Evolutionary conservation across 2,113 vertebrate species (phyloP).

Genomic region (Condylura cristata): DNA sequence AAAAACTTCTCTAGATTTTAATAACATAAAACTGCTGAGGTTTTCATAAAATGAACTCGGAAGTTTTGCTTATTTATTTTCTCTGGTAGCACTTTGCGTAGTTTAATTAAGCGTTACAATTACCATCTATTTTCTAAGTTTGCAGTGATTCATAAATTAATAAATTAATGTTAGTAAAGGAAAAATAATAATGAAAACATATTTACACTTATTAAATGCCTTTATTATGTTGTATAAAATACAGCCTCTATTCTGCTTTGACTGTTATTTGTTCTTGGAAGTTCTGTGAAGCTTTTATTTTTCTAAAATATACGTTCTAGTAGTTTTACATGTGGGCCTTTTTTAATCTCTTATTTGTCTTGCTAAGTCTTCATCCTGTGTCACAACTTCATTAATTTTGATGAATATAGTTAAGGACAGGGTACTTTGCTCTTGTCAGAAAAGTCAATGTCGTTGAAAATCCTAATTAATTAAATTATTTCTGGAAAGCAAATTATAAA

Average conservation of each 20-base stretch:
- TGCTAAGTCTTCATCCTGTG: neutral
- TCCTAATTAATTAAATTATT: neutral
- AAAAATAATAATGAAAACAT: constrained; percentile 66
- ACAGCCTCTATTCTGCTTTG: neutral
- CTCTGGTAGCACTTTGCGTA: constrained; percentile 59
- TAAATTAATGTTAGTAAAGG: constrained; percentile 67
- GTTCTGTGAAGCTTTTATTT: neutral
- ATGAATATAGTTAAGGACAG: neutral
- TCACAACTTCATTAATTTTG: neutral
- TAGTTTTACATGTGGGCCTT: neutral
- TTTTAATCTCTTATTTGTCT: neutral
- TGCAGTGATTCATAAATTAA: constrained; percentile 73
- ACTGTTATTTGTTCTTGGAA: neutral
- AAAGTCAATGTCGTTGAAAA: neutral
- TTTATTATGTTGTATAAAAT: neutral
- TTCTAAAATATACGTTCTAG: neutral
- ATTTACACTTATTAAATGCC: constrained; percentile 58
- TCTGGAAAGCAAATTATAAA: constrained; percentile 23
- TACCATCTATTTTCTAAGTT: constrained; percentile 65
- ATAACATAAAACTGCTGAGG: constrained; percentile 63
- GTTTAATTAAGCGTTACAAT: constrained; percentile 77
- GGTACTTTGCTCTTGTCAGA: neutral
- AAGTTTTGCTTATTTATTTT: constrained; percentile 70
- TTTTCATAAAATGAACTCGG: constrained; percentile 70
- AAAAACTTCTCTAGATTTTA: constrained; percentile 41